These are phyloP conservation scores for Anseranas semipalmata DNA, from an alignment of 2,113 vertebrate genomes.

Conservation along the genomic window DNA sequence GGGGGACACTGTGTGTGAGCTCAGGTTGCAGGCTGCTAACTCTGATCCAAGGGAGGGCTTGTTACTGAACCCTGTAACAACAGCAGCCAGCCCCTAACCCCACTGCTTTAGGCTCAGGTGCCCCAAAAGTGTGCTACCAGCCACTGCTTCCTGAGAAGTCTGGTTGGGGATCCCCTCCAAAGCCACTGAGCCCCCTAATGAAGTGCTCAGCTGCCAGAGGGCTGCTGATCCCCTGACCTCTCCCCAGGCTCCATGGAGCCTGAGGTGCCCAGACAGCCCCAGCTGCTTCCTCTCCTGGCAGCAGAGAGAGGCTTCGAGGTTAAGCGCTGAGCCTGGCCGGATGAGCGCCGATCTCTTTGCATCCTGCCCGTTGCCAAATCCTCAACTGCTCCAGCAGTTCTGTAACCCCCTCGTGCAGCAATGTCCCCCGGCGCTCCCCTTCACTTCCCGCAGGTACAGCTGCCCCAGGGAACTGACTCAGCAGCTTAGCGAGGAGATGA, in stretches of 20 bases:
- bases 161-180: neutral
- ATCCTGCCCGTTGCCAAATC: neutral
- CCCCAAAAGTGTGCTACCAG: neutral
- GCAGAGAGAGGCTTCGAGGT: neutral
- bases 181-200: neutral
- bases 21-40: neutral
- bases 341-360: rapidly evolving
- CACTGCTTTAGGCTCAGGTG: neutral
- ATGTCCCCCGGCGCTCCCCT: rapidly evolving
- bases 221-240: neutral
- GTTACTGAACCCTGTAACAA: rapidly evolving
- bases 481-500: neutral
- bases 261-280: neutral
- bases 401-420: neutral
- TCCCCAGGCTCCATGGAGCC: neutral
- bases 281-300: neutral
- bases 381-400: neutral
- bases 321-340: rapidly evolving
- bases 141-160: neutral
- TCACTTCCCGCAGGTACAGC: neutral
- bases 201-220: neutral
- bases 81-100: neutral
- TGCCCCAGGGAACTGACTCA: rapidly evolving
- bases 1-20: neutral
- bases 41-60: neutral